Base-by-base conservation (phyloP, 2,113 vertebrate genomes). In the Ifrita kowaldi region DNA sequence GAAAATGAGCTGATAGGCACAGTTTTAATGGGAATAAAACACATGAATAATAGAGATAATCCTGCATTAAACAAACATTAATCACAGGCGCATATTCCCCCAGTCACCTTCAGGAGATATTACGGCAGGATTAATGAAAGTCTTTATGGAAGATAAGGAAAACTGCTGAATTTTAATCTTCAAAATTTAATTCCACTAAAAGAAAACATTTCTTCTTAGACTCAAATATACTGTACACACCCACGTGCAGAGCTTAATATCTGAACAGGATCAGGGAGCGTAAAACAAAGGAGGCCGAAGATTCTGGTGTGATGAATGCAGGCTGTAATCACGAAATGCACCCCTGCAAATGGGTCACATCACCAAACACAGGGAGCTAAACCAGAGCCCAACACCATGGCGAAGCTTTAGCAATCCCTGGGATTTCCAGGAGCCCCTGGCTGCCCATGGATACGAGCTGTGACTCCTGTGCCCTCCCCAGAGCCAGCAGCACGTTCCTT, bases 41-140 rank as follows among this genome's bases (percentile, higher is more conserved):
- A 96, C 89, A 94, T 91, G 87, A 94, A 96, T 93, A 97, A 97
- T 94, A 96, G 47, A 87, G 91, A 84, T 95, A 96, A 97, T 97
- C 95, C 84, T 82, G 67, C 47, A 94, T 96, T 97, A 97, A 98
- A 93, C 89, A 98, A 97, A 97, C 84, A 96, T 97, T 97, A 97
- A 98, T 97, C 97, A 97, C 91, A 50, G 93, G 65, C 2, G 1
- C 87, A 50, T 87, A 96, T 97, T 95, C 79, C 73, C 74, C 83
- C 39, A 50, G 95, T 96, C 97, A 97, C 89, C 86, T 97, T 97
- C 95, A 83, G 63, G 84, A 97, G 90, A 95, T 84, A 89, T 91
- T 93, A 88, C 7, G 71, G 91, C 47, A 97, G 74, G 91, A 97
- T 96, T 97, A 96, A 97, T 96, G 95, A 90, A 97, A 97, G 87